Evolutionary conservation across 2,888 invertebrate genomes (phyloP), one percentile per base, ranked within the genome.

Genomic region (Cistogaster globosa): DNA sequence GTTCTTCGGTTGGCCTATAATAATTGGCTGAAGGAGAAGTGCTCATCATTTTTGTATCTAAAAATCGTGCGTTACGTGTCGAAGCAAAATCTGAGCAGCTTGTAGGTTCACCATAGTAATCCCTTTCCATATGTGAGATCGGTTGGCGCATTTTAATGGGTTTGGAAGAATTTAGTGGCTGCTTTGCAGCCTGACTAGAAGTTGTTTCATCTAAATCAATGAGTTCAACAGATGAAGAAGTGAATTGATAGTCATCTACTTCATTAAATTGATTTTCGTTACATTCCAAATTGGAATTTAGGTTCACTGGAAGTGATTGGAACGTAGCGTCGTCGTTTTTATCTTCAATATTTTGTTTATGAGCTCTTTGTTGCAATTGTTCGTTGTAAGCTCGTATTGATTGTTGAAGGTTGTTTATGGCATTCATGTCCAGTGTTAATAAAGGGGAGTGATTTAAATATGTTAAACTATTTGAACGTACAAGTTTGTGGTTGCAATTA

Each of bases 1-100:
- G 96, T 89, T 96, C 96, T 89, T 96, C 96, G 0, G 95, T 96
- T 0, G 96, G 96, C 84, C 96, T 95, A 90, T 96, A 96, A 90
- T 96, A 96, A 92, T 96, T 96, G 1, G 96, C 96, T 18, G 96
- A 96, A 14, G 92, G 92, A 20, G 92, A 92, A 7, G 92, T 90
- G 68, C 91, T 92, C 92, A 92, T 92, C 77, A 90, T 88, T 87
- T 92, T 94, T n/a, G 94, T 94, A 88, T 94, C 94, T 57, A 94
- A 89, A 87, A 94, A 94, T 3, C 91, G 90, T 9, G 89, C 89
- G 86, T 89, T 88, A 58, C 90, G 88, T 6, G 58, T 78, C 18
- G 82, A 57, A 0, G 68, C 45, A 6, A 81, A 75, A 42, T 72
- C 68, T 36, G 89, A 89, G 76, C 88, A 87, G 65, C 89, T 88